Percentiles rank a stretch among this genome's conserved stretches.
Conservation (phyloP, 1,140 invertebrate genomes). For the Plectus sambesii region DNA sequence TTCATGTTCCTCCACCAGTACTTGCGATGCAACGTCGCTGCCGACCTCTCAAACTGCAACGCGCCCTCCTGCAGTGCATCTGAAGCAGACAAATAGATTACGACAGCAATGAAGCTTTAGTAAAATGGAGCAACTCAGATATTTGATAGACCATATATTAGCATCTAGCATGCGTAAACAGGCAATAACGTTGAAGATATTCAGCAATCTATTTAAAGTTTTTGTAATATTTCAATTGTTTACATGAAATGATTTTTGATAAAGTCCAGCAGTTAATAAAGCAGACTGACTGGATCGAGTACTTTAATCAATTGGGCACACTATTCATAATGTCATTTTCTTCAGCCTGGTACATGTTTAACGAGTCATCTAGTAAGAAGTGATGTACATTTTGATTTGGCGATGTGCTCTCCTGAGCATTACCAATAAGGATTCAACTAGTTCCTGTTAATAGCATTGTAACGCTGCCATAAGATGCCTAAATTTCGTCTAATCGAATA, state of each 20-base stretch:
- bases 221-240: no score
- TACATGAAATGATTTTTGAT: no score
- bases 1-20: no score
- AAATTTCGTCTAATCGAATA: not conserved
- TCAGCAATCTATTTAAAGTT: not conserved
- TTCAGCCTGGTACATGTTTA: no score
- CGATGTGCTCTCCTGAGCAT: slow-evolving; percentile 87
- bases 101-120: slow-evolving; percentile 24
- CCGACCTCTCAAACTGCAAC: no score
- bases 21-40: no score
- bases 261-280: no score
- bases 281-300: no score
- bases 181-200: slow-evolving; percentile 3
- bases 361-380: no score
- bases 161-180: slow-evolving; percentile 3
- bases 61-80: slow-evolving; percentile 87
- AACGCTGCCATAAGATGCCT: slow-evolving; percentile 40
- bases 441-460: not conserved
- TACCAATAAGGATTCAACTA: slow-evolving; percentile 66
- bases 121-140: slow-evolving; percentile 13
- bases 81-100: no score
- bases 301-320: no score
- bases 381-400: slow-evolving; percentile 88
- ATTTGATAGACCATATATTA: not conserved
- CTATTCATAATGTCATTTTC: no score